Percentiles rank a stretch among this genome's conserved stretches.
Evolutionary conservation across 2,888 invertebrate species (phyloP).

Genomic region (Tinea pellionella): DNA sequence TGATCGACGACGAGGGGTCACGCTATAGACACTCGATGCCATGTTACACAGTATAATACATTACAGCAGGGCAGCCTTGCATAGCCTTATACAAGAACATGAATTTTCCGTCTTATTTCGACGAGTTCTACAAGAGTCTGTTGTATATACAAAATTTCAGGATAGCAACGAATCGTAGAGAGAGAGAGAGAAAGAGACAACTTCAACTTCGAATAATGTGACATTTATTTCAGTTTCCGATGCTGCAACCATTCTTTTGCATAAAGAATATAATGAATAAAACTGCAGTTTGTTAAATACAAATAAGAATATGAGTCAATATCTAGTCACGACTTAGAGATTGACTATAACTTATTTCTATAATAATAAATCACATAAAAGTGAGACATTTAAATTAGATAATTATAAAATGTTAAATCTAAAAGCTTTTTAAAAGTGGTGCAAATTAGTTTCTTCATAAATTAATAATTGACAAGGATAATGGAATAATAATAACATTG

Average conservation of each 20-base stretch:
- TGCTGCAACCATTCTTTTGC: neutral
- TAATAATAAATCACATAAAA: neutral
- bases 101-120: no score
- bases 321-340: neutral
- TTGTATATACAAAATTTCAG: no score
- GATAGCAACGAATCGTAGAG: no score
- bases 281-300: neutral
- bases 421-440: neutral
- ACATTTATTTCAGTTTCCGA: neutral
- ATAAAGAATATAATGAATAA: neutral
- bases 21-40: neutral
- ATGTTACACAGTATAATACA: neutral
- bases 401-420: neutral
- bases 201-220: no score
- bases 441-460: neutral
- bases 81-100: no score
- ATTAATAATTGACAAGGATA: neutral
- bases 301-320: neutral
- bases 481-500: neutral
- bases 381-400: neutral
- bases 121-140: no score
- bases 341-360: neutral
- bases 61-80: neutral
- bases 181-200: no score
- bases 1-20: conserved; percentile 11